Evolutionary conservation across 2,888 invertebrate genomes (phyloP).

Genomic region (Acleris sparsana): DNA sequence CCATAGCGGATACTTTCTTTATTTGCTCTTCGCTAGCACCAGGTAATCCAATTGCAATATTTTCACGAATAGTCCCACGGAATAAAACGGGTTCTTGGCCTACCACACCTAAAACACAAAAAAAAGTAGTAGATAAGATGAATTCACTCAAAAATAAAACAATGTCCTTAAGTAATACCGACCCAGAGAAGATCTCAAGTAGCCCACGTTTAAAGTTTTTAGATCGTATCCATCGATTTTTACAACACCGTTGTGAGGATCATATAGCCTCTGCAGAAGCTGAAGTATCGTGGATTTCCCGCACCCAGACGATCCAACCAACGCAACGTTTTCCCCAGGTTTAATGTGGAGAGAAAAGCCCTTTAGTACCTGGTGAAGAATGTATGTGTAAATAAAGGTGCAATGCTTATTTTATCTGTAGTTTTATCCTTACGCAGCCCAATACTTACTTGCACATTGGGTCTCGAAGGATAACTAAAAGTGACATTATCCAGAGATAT

Average conservation of each 20-base stretch:
- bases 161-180: slow-evolving; percentile 30
- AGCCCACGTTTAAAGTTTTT: slow-evolving; percentile 87
- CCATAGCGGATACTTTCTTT: slow-evolving; percentile 84
- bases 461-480: slow-evolving; percentile 91
- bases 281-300: slow-evolving; percentile 93
- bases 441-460: slow-evolving; percentile 85
- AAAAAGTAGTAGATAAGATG: background rate
- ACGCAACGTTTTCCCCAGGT: slow-evolving; percentile 87
- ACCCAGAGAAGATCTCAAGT: slow-evolving; percentile 90
- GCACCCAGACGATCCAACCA: slow-evolving; percentile 90
- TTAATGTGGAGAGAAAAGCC: slow-evolving; percentile 86
- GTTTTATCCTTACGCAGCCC: background rate
- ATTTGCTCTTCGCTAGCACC: slow-evolving; percentile 83
- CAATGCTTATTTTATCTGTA: background rate
- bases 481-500: slow-evolving; percentile 87
- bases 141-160: background rate
- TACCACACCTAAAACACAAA: slow-evolving; percentile 78
- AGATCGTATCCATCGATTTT: slow-evolving; percentile 87
- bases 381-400: background rate
- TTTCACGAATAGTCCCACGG: slow-evolving; percentile 85
- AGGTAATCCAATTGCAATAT: slow-evolving; percentile 85
- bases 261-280: slow-evolving; percentile 89
- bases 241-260: slow-evolving; percentile 84
- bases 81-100: slow-evolving; percentile 91
- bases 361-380: slow-evolving; percentile 83